phyloP scores from a whole-genome alignment of 2,113 vertebrate genomes.

The Oryzias javanicus region DNA sequence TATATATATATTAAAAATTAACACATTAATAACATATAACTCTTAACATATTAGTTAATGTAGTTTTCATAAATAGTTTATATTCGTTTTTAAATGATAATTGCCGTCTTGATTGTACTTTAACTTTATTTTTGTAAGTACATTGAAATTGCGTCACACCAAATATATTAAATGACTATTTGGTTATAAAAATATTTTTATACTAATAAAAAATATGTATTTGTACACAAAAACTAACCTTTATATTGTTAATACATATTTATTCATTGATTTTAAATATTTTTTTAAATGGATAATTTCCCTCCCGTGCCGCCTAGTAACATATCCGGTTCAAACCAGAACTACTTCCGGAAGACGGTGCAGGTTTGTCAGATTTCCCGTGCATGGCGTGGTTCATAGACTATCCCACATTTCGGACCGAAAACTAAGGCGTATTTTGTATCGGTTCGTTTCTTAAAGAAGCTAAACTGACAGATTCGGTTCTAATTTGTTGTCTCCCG shows the following conservation, averaged over 20 bases:
- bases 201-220: no score
- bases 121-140: no score
- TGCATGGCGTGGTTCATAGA: conserved; percentile 70
- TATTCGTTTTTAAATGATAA: no score
- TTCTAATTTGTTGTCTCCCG: neutral
- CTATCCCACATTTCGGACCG: conserved; percentile 23
- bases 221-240: neutral
- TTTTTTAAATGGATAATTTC: neutral
- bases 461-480: neutral
- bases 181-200: no score
- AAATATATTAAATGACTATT: no score
- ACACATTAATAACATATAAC: no score
- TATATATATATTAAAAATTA: no score
- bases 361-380: conserved; percentile 62
- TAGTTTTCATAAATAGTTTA: no score
- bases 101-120: no score
- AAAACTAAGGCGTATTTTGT: conserved; percentile 19
- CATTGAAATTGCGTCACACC: no score
- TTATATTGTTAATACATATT: neutral
- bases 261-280: neutral
- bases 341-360: conserved; percentile 53
- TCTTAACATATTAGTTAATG: no score
- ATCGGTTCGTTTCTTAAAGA: conserved; percentile 4
- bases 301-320: neutral
- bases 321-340: conserved; percentile 32